These are phyloP conservation scores for Zaprionus lineosus DNA, from an alignment of 2,888 invertebrate genomes.

Conservation along the genomic window DNA sequence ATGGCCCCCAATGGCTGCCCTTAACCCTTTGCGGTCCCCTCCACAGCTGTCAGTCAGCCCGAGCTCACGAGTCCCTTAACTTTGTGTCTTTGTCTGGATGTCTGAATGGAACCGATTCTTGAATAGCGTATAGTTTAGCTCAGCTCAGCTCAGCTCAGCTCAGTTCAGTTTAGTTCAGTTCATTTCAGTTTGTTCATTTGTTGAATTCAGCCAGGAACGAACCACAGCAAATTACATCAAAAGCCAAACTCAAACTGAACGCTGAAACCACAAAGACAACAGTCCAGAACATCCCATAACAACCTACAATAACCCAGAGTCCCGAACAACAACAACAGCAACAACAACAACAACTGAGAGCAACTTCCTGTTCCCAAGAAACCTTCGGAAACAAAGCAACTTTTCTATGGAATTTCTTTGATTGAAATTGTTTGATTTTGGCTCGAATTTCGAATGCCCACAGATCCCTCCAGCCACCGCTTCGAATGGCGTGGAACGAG, in stretches of 20 bases:
- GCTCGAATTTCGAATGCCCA: slow-evolving; percentile 2
- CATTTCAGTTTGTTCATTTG: slow-evolving; percentile 7
- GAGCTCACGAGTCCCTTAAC: background rate
- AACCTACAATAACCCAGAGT: too few relatives aligned
- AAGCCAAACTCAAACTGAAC: slow-evolving; percentile 28
- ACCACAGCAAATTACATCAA: slow-evolving; percentile 61
- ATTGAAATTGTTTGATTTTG: slow-evolving; percentile 44
- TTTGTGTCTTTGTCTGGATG: slow-evolving; percentile 43
- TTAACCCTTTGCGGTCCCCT: background rate
- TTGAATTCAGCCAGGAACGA: too few relatives aligned
- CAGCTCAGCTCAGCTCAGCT: slow-evolving; percentile 14
- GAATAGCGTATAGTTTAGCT: slow-evolving; percentile 27
- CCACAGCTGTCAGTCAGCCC: slow-evolving; percentile 33
- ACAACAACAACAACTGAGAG: background rate
- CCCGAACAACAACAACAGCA: too few relatives aligned
- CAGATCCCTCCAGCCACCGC: background rate
- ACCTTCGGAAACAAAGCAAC: slow-evolving; percentile 15
- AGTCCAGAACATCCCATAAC: too few relatives aligned
- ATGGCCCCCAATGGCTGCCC: slow-evolving; percentile 1
- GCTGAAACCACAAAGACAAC: slow-evolving; percentile 50
- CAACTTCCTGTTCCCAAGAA: slow-evolving; percentile 41
- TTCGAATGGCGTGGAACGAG: too few relatives aligned
- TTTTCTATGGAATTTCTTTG: slow-evolving; percentile 44
- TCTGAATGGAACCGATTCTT: slow-evolving; percentile 5
- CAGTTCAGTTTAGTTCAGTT: slow-evolving; percentile 29